Percentiles rank a stretch among this genome's conserved stretches.
Evolutionary conservation across 2,888 invertebrate genomes (phyloP).

Genomic region (Seira musarum): DNA sequence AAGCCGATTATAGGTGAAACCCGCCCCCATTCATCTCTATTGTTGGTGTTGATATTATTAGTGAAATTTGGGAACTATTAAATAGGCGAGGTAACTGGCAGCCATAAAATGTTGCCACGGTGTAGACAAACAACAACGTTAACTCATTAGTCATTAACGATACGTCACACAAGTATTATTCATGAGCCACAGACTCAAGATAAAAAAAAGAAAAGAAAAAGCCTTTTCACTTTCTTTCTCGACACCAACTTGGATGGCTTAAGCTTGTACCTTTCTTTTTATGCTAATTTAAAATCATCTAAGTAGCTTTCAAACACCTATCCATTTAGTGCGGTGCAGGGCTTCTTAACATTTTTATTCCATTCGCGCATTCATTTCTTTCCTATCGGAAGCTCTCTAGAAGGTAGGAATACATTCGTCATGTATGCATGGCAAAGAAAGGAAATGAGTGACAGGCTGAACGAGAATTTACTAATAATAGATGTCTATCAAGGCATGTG

Average conservation of each 20-base stretch:
- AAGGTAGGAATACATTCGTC: conserved; percentile 14
- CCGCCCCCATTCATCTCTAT: conserved; percentile 35
- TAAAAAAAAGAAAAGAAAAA: neutral
- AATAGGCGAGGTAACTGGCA: neutral
- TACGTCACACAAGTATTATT: neutral
- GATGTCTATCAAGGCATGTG: conserved; percentile 27
- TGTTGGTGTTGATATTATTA: conserved; percentile 1
- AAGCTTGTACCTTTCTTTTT: neutral
- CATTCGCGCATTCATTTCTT: conserved; percentile 4
- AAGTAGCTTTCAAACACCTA: neutral
- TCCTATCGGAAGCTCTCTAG: conserved; percentile 18
- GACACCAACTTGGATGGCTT: neutral
- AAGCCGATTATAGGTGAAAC: conserved; percentile 30
- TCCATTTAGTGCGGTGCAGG: neutral
- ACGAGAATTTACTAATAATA: conserved; percentile 17
- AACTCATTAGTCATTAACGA: neutral
- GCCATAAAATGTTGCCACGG: neutral
- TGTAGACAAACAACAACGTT: neutral
- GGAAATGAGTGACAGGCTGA: conserved; percentile 32
- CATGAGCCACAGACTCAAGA: neutral
- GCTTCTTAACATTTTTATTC: neutral
- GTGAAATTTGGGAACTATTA: neutral
- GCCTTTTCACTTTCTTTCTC: neutral
- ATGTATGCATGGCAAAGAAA: conserved; percentile 18
- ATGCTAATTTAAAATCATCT: neutral